Percentiles rank a stretch among this genome's conserved stretches.
phyloP scores from a whole-genome alignment of 2,797 vertebrate species.

The Phataginus tricuspis region DNA sequence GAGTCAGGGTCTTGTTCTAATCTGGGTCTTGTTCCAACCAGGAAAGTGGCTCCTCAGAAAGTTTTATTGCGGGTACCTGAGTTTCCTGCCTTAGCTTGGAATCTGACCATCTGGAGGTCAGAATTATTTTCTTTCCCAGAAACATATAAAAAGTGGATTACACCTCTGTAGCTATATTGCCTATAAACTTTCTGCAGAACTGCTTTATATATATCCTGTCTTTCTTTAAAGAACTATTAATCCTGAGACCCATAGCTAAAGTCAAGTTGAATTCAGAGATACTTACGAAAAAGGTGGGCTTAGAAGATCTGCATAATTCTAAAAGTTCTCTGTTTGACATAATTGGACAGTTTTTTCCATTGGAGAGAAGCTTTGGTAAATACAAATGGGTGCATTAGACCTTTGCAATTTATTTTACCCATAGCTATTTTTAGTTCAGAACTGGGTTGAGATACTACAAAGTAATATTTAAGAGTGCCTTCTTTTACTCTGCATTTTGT shows the following conservation, averaged over 20 bases:
- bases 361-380: background rate
- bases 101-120: background rate
- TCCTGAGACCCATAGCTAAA: background rate
- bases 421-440: background rate
- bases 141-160: background rate
- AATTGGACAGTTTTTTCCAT: background rate
- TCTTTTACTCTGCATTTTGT: background rate
- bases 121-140: background rate
- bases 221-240: background rate
- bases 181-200: background rate
- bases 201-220: background rate
- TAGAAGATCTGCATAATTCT: background rate
- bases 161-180: background rate
- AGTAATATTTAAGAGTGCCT: background rate
- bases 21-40: background rate
- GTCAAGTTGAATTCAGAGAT: background rate
- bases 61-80: background rate
- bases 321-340: background rate
- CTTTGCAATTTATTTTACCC: background rate
- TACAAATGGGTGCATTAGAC: background rate
- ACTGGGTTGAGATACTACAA: background rate
- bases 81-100: background rate
- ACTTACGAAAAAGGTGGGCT: background rate
- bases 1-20: background rate
- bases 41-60: background rate